Base-by-base conservation (phyloP, 1,140 invertebrate species). In the Scaptodrosophila lebanonensis region DNA sequence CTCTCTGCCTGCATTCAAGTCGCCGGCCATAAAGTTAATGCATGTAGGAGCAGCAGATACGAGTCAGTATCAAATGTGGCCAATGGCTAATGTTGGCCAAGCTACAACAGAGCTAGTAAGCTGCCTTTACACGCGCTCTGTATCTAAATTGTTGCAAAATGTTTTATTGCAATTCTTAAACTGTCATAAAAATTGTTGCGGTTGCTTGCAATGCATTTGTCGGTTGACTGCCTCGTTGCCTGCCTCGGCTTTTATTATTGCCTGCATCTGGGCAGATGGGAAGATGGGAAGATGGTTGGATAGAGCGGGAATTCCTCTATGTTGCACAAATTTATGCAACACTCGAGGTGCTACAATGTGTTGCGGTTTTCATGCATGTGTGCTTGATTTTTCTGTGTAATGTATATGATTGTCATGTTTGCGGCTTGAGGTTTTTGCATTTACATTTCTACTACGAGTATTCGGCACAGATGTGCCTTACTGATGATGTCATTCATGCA, bases 101-200 rank as follows among this genome's bases (percentile, higher is more conserved):
- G 27, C 27, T 6, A 29, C 27, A 29, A 25, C 22, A 25, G 22
- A 25, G 22, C 3, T 8, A 33, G 32, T 5, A 33, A 32, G 12
- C 38, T 17, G 48, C 47, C 12, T 39, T 12, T 9, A 5, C 4
- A 13, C 12, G 38, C 36, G 25, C 40, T 45, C 58, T 72, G 57
- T 72, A 66, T 70, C 71, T 76, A 76, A 76, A 76, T 76, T 76
- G 71, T 76, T 76, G 71, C 71, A 76, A 71, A n/a, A 75, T 76
- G 69, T 76, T 76, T 76, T 66, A 76, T 76, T 71, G 71, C 71
- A 66, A 59, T 76, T 57, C 71, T 76, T 70, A 44, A 76, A 69
- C 36, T 39, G 56, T 64, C 71, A 67, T 76, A 66, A 76, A 75
- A 76, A 66, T 70, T 43, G 61, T 77, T 76, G 66, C 53, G 5